Percentiles rank a stretch among this genome's conserved stretches.
These are phyloP conservation scores for Oreonectes daqikongensis DNA, from an alignment of 2,797 vertebrate species.

Conservation along the genomic window DNA sequence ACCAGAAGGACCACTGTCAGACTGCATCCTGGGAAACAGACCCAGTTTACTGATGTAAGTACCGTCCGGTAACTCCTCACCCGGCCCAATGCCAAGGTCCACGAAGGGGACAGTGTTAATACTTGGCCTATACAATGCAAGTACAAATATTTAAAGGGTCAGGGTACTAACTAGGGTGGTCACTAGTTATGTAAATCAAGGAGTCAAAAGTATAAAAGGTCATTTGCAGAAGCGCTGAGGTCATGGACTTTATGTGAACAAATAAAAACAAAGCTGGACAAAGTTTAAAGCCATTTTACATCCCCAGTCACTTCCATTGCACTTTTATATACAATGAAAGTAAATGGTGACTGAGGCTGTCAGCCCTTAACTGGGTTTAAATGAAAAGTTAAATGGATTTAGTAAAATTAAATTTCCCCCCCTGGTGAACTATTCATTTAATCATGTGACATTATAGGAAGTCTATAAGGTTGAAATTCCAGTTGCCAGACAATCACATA, in stretches of 20 bases:
- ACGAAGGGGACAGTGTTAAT: neutral
- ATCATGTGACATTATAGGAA: too few relatives aligned
- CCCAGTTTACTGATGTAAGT: neutral
- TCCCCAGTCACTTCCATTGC: neutral
- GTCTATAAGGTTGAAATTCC: too few relatives aligned
- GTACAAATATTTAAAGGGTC: slow-evolving; percentile 27
- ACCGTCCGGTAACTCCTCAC: neutral
- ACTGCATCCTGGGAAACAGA: slow-evolving; percentile 28
- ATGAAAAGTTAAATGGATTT: too few relatives aligned
- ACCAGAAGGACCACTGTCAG: neutral
- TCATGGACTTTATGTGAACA: neutral
- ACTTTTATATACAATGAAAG: neutral
- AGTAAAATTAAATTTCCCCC: too few relatives aligned
- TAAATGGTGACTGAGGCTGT: neutral
- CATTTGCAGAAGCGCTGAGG: slow-evolving; percentile 6
- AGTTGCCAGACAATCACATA: too few relatives aligned
- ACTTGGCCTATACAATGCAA: slow-evolving; percentile 10
- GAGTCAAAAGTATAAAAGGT: slow-evolving; percentile 28
- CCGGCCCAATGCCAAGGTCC: neutral
- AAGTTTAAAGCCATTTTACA: neutral
- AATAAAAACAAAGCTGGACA: neutral
- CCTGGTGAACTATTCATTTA: too few relatives aligned
- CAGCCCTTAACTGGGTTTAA: too few relatives aligned
- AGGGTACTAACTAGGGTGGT: slow-evolving; percentile 21
- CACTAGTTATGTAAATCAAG: slow-evolving; percentile 37